Percentiles rank a stretch among this genome's conserved stretches.
Conservation (phyloP, 1,140 invertebrate species). For the Orius laevigatus region DNA sequence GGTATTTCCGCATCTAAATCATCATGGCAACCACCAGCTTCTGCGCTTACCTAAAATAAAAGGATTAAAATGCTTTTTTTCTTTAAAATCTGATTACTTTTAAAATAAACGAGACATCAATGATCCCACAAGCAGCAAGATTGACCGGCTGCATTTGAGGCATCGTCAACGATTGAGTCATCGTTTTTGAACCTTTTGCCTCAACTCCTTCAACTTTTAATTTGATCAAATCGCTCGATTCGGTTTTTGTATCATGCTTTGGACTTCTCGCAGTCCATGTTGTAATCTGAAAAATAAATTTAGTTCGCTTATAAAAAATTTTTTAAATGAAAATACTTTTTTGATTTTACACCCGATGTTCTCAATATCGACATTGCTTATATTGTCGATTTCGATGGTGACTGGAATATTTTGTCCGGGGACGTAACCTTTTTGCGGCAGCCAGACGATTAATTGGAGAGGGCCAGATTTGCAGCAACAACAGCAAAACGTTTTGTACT, state of each 20-base stretch:
- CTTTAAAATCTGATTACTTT: no score
- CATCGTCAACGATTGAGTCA: conserved; percentile 38
- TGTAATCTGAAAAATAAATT: neutral
- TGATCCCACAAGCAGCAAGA: conserved; percentile 33
- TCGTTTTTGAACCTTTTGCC: conserved; percentile 33
- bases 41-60: no score
- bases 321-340: conserved; percentile 27
- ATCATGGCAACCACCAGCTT: no score
- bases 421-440: conserved; percentile 49
- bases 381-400: conserved; percentile 47
- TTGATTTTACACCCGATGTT: conserved; percentile 39
- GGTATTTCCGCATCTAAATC: no score
- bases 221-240: conserved; percentile 33
- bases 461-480: conserved; percentile 49
- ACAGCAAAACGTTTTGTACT: conserved; percentile 52
- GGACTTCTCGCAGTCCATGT: conserved; percentile 39
- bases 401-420: conserved; percentile 49
- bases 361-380: conserved; percentile 42
- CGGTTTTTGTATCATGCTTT: conserved; percentile 30
- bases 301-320: neutral
- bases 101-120: no score
- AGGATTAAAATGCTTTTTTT: no score
- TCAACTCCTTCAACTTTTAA: conserved; percentile 38
- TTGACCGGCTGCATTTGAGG: conserved; percentile 46
- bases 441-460: conserved; percentile 37